Conservation (phyloP, 2,888 invertebrate genomes). For the Odontothrips loti region DNA sequence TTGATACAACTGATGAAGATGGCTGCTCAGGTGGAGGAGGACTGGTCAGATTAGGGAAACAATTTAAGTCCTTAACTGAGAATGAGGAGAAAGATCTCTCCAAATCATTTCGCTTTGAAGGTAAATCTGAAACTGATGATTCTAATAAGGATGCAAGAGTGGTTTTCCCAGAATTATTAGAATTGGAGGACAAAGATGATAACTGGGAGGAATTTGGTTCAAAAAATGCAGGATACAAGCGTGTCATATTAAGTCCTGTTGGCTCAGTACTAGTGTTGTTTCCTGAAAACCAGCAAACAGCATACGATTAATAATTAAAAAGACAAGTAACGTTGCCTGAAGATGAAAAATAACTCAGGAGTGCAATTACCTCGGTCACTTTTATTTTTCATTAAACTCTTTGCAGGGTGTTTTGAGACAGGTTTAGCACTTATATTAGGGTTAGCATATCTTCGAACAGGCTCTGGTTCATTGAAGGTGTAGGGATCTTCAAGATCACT, state of each 20-base stretch:
- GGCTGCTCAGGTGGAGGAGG: slow-evolving; percentile 8
- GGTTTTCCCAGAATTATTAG: not conserved
- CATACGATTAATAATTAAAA: not conserved
- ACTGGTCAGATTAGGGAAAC: slow-evolving; percentile 3
- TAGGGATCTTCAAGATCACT: slow-evolving; percentile 7
- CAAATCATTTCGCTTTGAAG: not conserved
- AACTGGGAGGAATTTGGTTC: not conserved
- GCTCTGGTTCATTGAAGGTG: not conserved
- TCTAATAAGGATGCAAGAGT: not conserved
- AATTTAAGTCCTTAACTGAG: not conserved
- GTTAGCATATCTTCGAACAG: not conserved
- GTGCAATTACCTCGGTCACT: not conserved
- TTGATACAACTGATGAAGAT: not conserved
- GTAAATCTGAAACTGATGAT: not conserved
- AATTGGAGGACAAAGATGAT: not conserved
- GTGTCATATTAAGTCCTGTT: slow-evolving; percentile 1
- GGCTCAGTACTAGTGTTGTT: not conserved
- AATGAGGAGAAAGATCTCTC: not conserved
- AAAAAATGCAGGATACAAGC: slow-evolving; percentile 12
- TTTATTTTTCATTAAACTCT: not conserved
- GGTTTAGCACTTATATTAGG: not conserved
- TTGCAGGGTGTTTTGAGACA: not conserved
- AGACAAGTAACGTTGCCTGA: not conserved
- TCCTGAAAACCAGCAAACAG: not conserved
- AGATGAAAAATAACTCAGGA: not conserved